Evolutionary conservation across 2,797 vertebrate genomes (phyloP).

Genomic region (Falco concolor): DNA sequence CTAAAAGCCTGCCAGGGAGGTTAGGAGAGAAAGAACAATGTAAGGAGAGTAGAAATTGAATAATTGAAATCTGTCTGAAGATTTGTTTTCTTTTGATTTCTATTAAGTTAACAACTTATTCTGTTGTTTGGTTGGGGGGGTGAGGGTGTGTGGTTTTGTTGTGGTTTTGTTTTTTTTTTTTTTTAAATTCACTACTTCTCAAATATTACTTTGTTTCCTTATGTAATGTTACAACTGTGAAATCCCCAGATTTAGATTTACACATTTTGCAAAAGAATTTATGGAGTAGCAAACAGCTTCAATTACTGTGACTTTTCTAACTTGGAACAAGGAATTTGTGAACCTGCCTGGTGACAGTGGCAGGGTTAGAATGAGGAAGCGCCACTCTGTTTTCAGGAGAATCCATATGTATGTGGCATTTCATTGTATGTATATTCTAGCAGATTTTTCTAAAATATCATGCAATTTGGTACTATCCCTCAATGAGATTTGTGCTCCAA

Average conservation of each 20-base stretch:
- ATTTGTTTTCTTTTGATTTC: not conserved
- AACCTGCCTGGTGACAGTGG: not conserved
- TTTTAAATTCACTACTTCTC: not conserved
- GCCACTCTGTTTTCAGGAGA: not conserved
- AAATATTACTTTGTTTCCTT: not conserved
- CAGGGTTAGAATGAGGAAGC: not conserved
- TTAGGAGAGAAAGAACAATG: not conserved
- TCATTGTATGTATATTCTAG: not conserved
- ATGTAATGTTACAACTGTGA: not conserved
- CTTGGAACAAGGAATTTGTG: not conserved
- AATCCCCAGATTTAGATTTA: not conserved
- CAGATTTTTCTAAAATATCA: not conserved
- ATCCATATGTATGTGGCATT: not conserved
- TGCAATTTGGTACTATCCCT: not conserved
- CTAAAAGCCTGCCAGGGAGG: not conserved
- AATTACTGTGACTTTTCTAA: not conserved
- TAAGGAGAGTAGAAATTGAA: not conserved
- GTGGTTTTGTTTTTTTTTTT: no score
- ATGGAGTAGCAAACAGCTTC: not conserved
- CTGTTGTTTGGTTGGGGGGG: not conserved
- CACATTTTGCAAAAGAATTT: not conserved
- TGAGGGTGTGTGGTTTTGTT: not conserved
- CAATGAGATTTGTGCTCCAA: not conserved
- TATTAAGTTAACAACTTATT: not conserved
- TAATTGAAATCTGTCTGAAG: not conserved